phyloP scores from a whole-genome alignment of 2,888 invertebrate species.

The Pomacea canaliculata region DNA sequence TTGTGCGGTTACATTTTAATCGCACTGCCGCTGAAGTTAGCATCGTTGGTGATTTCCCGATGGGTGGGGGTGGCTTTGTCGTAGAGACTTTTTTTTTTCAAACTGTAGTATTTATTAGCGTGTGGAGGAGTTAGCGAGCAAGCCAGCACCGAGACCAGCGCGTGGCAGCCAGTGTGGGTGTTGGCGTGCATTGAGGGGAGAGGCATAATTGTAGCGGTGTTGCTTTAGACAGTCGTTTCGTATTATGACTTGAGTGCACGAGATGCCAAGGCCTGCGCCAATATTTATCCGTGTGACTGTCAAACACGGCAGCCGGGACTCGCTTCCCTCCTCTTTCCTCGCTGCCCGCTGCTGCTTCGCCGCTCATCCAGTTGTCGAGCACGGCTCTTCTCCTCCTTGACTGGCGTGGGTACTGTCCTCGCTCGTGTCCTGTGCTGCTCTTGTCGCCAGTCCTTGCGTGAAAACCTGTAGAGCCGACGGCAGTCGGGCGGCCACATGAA shows the following conservation, averaged over 20 bases:
- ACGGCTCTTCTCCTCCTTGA: background rate
- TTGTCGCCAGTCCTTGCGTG: too few species aligned
- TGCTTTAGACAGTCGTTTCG: conserved; percentile 21
- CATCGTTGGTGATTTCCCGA: too few species aligned
- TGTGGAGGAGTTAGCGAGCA: conserved; percentile 7
- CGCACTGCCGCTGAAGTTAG: too few species aligned
- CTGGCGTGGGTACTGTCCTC: background rate
- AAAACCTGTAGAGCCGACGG: too few species aligned
- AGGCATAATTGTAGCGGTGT: background rate
- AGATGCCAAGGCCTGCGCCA: conserved; percentile 13
- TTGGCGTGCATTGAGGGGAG: conserved; percentile 1
- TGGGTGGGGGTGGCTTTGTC: too few species aligned
- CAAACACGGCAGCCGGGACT: background rate
- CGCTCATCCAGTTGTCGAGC: background rate
- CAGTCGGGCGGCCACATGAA: too few species aligned
- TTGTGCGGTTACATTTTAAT: too few species aligned
- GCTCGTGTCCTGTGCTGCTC: too few species aligned
- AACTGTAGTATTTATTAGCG: too few species aligned
- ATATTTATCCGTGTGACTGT: conserved; percentile 21
- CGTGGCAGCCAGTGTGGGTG: background rate
- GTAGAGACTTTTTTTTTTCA: too few species aligned
- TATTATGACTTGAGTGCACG: conserved; percentile 19
- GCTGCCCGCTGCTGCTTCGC: too few species aligned
- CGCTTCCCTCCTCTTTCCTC: too few species aligned
- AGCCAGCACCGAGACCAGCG: conserved; percentile 12